Base-by-base conservation (phyloP, 2,888 invertebrate species). In the Cataglyphis livida region DNA sequence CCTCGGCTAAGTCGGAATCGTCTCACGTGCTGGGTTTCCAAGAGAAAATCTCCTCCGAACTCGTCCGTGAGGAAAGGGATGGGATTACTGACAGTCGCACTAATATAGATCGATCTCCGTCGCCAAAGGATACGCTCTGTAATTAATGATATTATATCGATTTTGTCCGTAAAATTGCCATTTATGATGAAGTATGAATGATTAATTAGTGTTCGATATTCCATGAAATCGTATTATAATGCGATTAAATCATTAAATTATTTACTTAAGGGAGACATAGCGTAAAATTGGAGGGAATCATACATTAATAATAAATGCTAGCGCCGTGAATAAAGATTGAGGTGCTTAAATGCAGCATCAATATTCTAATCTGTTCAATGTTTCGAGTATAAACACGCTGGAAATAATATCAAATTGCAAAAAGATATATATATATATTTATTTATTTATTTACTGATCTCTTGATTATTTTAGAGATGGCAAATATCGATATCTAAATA, bases 11-110 rank as follows among this genome's bases (percentile, higher is more conserved):
- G 83, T 71, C 78, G 41, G 35, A 66, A 83, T 84, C 84, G 85
- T 81, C 86, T 86, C 90, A 88, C 88, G 88, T 89, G 82, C 85
- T 48, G 35, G 82, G 74, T 71, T 89, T 85, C 83, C 74, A 57
- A n/a, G 54, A 76, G 76, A 76, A 76, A 76, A 76, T 54, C 76
- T 54, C 25, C 51, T 54, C 12, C 48, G 35, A 21, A 38, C 44
- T 25, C 28, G 18, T 21, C 51, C 38, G 25, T 54, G 44, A 51
- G 38, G 28, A 57, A 54, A 51, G n/a, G 76, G 65, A 65, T 54
- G 54, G 76, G 59, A 79, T 79, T 79, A 79, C 59, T 79, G 70
- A 79, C 70, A 59, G 44, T 35, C 78, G 59, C 44, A 79, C 59
- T 79, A 79, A 79, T 79, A 59, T 57, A 79, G 44, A 79, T 70